Base-by-base conservation (phyloP, 2,888 invertebrate genomes). In the Chaitophorus viminalis region DNA sequence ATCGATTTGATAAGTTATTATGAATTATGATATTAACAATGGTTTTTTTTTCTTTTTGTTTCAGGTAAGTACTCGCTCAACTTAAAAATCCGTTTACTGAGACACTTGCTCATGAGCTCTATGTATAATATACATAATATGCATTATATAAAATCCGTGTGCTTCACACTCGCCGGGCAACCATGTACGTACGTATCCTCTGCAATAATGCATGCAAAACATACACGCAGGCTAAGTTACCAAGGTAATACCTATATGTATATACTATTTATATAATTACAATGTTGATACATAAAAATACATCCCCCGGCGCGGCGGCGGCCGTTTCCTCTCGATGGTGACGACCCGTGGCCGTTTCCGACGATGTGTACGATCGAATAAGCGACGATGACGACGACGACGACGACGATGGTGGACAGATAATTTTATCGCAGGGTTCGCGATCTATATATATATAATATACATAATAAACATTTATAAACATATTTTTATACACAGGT, bases 61-160 rank as follows among this genome's bases (percentile, higher is more conserved):
- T 21, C 76, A 84, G 84, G 84, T 84, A 84, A 84, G 84, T 84
- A 84, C 82, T 25, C 36, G n/a, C 39, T 25, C n/a, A 1, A 33
- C n/a, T 33, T 4, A 60, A 60, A 60, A 60, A n/a, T n/a, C 0
- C 60, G 60, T 60, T 17, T 11, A 17, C 9, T 31, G 11, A 17
- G n/a, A 65, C 65, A 65, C 65, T 11, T 2, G n/a, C n/a, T n/a
- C n/a, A n/a, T n/a, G n/a, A n/a, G n/a, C n/a, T n/a, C n/a, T n/a
- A n/a, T 3, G 68, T 8, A 14, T 11, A 21, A 18, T 6, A 1
- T 3, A n/a, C 4, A 29, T 29, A 68, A n/a, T n/a, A 29, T 17
- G 65, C 31, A 70, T 70, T 29, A 29, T 11, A 11, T 60, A 52
- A 9, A 2, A 6, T 60, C 46, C 46, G 46, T 46, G 60, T 65